These are phyloP conservation scores for Hypolimnas misippus DNA, from an alignment of 2,888 invertebrate genomes.

Conservation along the genomic window DNA sequence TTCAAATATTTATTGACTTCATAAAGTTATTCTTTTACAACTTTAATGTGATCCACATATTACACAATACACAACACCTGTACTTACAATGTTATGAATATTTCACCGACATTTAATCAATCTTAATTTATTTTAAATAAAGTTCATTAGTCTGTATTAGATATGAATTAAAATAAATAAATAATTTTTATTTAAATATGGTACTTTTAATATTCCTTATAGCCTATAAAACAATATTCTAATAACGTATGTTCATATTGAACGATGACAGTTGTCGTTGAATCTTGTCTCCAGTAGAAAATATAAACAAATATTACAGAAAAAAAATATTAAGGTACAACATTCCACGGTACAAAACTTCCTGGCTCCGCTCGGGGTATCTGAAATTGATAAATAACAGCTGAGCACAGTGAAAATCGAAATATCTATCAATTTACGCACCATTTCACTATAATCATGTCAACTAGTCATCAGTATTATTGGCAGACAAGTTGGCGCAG, in stretches of 20 bases:
- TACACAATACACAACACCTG: too few species aligned
- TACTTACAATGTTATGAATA: conserved; percentile 22
- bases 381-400: conserved; percentile 65
- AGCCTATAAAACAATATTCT: background rate
- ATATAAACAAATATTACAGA: conserved; percentile 5
- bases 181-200: conserved; percentile 53
- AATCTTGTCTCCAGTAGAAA: background rate
- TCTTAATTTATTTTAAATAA: conserved; percentile 45
- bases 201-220: conserved; percentile 45
- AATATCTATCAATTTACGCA: too few species aligned
- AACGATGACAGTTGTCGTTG: background rate
- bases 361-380: conserved; percentile 80
- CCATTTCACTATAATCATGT: too few species aligned
- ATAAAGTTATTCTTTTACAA: too few species aligned
- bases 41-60: background rate
- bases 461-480: too few species aligned
- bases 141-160: conserved; percentile 60
- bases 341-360: conserved; percentile 87
- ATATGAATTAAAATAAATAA: conserved; percentile 67
- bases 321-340: conserved; percentile 75
- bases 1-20: background rate
- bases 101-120: conserved; percentile 31
- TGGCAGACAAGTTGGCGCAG: too few species aligned
- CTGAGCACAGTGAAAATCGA: background rate
- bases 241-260: background rate